Percentiles rank a stretch among this genome's conserved stretches.
Conservation (phyloP, 2,888 invertebrate genomes). For the Drosophila melanosoma region DNA sequence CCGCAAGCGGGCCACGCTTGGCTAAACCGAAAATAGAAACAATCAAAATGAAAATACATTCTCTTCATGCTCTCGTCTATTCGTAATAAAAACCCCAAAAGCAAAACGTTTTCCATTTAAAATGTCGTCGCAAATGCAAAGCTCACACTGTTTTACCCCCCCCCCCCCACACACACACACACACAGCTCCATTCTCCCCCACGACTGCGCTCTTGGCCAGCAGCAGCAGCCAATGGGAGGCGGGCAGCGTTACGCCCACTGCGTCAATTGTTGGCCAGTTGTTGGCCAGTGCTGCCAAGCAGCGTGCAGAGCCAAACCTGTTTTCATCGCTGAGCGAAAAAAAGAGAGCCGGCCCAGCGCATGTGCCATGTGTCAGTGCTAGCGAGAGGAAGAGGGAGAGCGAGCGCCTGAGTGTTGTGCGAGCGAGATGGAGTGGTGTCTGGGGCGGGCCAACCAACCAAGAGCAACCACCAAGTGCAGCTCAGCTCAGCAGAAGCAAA, state of each 20-base stretch:
- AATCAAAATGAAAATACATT: constrained; percentile 80
- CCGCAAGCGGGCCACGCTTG: constrained; percentile 38
- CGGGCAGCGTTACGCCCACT: constrained; percentile 62
- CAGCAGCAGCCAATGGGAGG: constrained; percentile 57
- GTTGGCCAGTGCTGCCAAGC: constrained; percentile 78
- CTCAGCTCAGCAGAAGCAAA: constrained; percentile 20
- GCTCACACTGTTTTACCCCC: constrained; percentile 7
- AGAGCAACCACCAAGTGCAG: constrained; percentile 33
- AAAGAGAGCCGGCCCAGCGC: constrained; percentile 35
- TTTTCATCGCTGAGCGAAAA: constrained; percentile 44
- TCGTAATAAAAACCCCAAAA: constrained; percentile 81
- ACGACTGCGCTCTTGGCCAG: background rate
- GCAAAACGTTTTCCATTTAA: constrained; percentile 84
- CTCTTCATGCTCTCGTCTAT: constrained; percentile 67
- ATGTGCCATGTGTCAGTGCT: constrained; percentile 6
- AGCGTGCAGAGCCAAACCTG: constrained; percentile 50
- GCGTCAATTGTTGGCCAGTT: constrained; percentile 60
- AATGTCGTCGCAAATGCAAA: constrained; percentile 80
- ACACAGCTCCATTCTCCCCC: background rate
- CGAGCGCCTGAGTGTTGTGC: constrained; percentile 3
- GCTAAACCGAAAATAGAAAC: constrained; percentile 75
- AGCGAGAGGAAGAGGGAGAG: constrained; percentile 15
- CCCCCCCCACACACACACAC: background rate
- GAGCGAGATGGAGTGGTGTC: constrained; percentile 32
- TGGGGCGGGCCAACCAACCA: constrained; percentile 49